Base-by-base conservation (phyloP, 2,797 vertebrate species). In the Linurgus olivaceus region DNA sequence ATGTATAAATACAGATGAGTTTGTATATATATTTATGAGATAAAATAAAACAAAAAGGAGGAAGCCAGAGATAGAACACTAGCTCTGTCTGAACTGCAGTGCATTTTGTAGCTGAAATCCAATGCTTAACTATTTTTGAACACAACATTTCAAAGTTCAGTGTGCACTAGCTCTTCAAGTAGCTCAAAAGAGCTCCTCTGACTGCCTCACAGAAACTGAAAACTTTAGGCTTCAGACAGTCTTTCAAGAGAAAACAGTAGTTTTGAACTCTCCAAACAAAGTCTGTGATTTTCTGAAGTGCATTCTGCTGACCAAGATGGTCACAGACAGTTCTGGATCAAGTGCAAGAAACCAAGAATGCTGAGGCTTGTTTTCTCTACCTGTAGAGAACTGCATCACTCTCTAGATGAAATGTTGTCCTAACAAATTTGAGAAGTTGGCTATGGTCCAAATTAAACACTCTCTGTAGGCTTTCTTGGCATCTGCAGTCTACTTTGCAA, bases 371-470 rank as follows among this genome's bases (percentile, higher is more conserved):
- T 86, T 86, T 91, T 78, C 37, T n/a, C 21, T 93, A 92, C 40
- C 70, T 91, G 31, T 65, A 72, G 61, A 95, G 75, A 91, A 47
- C 26, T 38, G 5, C 31, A 45, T 67, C 0, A 0, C 52, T 71
- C 50, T 54, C 20, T n/a, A 40, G 42, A 71, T 58, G 61, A 77
- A 29, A 52, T 74, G 21, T 67, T 79, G 40, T 93, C 50, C 59
- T 71, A 85, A 63, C 5, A 63, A 83, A 28, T 73, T 73, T 55
- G 52, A 81, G 63, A 71, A 78, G 29, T 12, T 93, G 89, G 67
- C 77, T 76, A 4, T 52, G 7, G 19, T 86, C 75, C 92, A 95
- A 94, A 71, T 62, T 70, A 95, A 95, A 95, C 68, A 88, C 6
- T 7, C 35, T 28, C 29, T 57, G 31, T 59, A 74, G 65, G 92